Evolutionary conservation across 1,140 invertebrate species (phyloP).

Genomic region (Arion vulgaris): DNA sequence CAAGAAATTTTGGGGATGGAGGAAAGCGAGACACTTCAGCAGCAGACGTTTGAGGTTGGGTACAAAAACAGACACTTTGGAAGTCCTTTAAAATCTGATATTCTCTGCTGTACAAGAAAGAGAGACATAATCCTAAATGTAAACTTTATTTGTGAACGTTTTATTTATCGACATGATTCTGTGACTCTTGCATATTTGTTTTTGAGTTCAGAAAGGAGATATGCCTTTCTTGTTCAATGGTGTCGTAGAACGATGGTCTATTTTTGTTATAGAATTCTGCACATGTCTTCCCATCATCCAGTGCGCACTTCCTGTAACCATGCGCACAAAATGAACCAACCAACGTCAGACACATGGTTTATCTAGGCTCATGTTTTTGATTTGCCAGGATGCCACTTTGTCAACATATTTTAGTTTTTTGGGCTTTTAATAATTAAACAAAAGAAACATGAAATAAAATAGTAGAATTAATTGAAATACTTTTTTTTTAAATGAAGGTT

Average conservation of each 20-base stretch:
- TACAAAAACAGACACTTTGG: neutral
- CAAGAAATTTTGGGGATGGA: neutral
- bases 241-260: neutral
- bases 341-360: no score
- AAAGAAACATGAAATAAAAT: no score
- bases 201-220: neutral
- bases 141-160: neutral
- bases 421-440: no score
- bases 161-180: constrained; percentile 1
- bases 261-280: neutral
- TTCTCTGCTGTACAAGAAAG: neutral
- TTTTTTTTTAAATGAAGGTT: no score
- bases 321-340: no score
- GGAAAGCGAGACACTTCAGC: neutral
- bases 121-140: neutral
- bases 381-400: no score
- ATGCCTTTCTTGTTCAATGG: neutral
- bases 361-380: no score
- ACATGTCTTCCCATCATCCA: no score
- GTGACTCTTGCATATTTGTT: neutral
- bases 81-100: neutral
- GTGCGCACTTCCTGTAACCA: no score
- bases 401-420: no score
- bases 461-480: no score
- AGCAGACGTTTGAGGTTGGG: neutral